Percentiles rank a stretch among this genome's conserved stretches.
phyloP scores from a whole-genome alignment of 2,797 vertebrate genomes.

The Loris lydekkerianus region DNA sequence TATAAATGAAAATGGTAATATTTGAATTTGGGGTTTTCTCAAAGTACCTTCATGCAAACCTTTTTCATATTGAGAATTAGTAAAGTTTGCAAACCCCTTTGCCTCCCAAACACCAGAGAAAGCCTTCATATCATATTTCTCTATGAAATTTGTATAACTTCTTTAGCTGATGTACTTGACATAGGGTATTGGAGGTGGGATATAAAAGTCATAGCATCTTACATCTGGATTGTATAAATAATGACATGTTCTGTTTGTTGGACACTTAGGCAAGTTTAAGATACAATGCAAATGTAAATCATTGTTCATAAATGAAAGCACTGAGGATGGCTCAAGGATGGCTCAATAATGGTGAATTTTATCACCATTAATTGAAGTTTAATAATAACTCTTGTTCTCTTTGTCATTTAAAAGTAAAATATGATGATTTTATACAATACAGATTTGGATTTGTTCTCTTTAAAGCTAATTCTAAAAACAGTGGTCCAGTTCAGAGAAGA shows the following conservation, averaged over 20 bases:
- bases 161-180: slow-evolving; percentile 21
- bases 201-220: not conserved
- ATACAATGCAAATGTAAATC: slow-evolving; percentile 3
- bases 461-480: not conserved
- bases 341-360: not conserved
- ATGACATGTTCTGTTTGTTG: not conserved
- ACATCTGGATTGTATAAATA: not conserved
- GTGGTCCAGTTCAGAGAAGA: not conserved
- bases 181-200: not conserved
- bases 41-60: not conserved
- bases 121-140: not conserved
- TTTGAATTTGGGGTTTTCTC: not conserved
- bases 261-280: not conserved
- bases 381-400: not conserved
- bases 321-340: too few relatives aligned
- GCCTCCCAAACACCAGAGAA: not conserved
- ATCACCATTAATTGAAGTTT: slow-evolving; percentile 6
- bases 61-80: slow-evolving; percentile 30
- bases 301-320: not conserved
- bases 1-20: slow-evolving; percentile 4
- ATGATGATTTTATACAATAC: not conserved
- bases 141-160: not conserved
- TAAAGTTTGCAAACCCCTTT: not conserved
- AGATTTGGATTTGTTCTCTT: not conserved
- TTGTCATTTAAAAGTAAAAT: slow-evolving; percentile 20